phyloP scores from a whole-genome alignment of 2,113 vertebrate genomes.

The Ciconia boyciana region DNA sequence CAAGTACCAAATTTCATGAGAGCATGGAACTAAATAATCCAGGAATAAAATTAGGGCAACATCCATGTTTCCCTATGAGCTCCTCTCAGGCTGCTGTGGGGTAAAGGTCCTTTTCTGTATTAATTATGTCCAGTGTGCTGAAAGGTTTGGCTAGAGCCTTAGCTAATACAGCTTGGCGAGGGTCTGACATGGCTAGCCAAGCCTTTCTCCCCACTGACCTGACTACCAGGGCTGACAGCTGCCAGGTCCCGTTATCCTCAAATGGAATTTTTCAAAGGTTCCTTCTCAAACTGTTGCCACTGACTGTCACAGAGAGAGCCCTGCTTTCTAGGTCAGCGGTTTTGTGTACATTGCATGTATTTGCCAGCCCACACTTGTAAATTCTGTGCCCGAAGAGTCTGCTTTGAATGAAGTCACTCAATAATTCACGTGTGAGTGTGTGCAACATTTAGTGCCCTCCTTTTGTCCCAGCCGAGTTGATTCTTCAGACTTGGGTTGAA shows the following conservation, averaged over 20 bases:
- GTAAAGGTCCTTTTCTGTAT: constrained; percentile 31
- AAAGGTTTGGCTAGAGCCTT: constrained; percentile 10
- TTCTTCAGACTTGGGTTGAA: neutral
- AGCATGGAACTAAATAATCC: neutral
- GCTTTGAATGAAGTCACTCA: neutral
- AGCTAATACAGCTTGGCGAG: neutral
- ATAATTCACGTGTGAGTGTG: neutral
- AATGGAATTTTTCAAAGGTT: constrained; percentile 27
- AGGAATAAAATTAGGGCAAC: neutral
- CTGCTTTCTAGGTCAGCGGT: neutral
- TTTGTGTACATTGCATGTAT: neutral
- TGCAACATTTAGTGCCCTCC: neutral
- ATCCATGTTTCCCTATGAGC: neutral
- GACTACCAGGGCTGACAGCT: constrained; percentile 37
- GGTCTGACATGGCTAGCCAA: neutral
- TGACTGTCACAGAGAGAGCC: fast-evolving
- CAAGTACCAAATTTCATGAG: neutral
- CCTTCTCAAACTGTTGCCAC: neutral
- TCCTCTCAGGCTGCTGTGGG: neutral
- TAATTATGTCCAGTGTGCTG: constrained; percentile 3
- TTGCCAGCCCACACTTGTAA: neutral
- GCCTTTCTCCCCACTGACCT: constrained; percentile 4
- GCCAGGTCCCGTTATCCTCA: constrained; percentile 38
- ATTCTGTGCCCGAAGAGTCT: neutral
- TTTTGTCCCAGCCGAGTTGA: neutral